Conservation (phyloP, 2,113 vertebrate species). For the Malaclemys terrapin region DNA sequence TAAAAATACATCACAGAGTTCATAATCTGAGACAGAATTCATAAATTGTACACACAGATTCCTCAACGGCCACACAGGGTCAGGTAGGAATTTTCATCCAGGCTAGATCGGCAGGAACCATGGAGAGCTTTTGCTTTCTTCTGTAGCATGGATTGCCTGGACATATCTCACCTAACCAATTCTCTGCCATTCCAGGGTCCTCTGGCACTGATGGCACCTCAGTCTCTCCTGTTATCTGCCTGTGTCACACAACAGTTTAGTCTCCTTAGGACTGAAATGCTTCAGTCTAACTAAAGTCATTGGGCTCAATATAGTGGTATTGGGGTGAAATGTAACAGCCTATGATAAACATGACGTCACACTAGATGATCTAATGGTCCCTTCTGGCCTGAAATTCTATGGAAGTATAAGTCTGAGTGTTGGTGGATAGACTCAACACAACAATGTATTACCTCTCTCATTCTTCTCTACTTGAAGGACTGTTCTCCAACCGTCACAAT, state of each 20-base stretch:
- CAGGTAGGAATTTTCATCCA: background rate
- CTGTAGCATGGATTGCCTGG: background rate
- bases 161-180: background rate
- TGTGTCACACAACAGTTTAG: background rate
- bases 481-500: background rate
- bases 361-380: background rate
- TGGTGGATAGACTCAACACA: background rate
- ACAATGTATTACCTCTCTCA: background rate
- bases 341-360: background rate
- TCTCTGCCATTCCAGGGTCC: background rate
- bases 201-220: background rate
- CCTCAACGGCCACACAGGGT: background rate
- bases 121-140: background rate
- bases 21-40: background rate
- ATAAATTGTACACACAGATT: background rate
- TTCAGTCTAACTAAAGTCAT: background rate
- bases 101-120: background rate
- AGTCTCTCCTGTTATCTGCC: background rate
- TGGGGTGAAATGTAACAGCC: background rate
- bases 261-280: background rate
- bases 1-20: background rate
- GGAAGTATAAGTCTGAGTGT: background rate
- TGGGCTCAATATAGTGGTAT: background rate
- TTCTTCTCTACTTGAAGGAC: background rate
- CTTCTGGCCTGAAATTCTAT: background rate